Conservation (phyloP, 1,140 invertebrate genomes). For the Hyphantria cunea region DNA sequence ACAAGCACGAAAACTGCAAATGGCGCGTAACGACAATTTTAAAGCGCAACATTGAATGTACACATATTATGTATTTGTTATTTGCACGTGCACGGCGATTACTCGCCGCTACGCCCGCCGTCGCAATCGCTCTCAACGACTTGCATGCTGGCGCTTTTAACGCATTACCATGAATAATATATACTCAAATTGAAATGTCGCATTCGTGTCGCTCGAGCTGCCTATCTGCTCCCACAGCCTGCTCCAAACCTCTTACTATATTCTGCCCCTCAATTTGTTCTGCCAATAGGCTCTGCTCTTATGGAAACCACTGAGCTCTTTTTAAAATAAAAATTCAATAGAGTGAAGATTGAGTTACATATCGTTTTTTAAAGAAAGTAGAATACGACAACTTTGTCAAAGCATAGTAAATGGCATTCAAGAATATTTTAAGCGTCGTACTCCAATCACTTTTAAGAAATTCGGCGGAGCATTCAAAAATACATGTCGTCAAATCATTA, state of each 20-base stretch:
- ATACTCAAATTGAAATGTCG: conserved; percentile 81
- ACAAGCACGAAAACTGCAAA: conserved; percentile 64
- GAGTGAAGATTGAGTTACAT: conserved; percentile 27
- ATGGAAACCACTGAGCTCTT: conserved; percentile 43
- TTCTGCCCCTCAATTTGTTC: conserved; percentile 55
- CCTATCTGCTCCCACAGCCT: conserved; percentile 54
- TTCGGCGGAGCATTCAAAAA: conserved; percentile 2
- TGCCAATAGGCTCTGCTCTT: conserved; percentile 70
- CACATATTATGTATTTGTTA: conserved; percentile 53
- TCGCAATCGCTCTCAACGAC: conserved; percentile 50
- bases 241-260: conserved; percentile 58
- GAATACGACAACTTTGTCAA: background rate
- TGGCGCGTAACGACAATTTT: conserved; percentile 77
- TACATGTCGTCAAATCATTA: conserved; percentile 16
- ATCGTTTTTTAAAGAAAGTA: conserved; percentile 16
- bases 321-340: conserved; percentile 34
- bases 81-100: conserved; percentile 70
- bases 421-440: too few relatives aligned
- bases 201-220: conserved; percentile 69
- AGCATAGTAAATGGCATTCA: too few relatives aligned
- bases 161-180: conserved; percentile 81
- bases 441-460: too few relatives aligned
- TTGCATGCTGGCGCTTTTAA: conserved; percentile 74
- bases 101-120: conserved; percentile 48
- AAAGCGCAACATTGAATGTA: conserved; percentile 76